A percentile compares a stretch with the other conserved stretches of the same genome.
Evolutionary conservation across 2,797 vertebrate genomes (phyloP).

Genomic region (Siniperca scherzeri): DNA sequence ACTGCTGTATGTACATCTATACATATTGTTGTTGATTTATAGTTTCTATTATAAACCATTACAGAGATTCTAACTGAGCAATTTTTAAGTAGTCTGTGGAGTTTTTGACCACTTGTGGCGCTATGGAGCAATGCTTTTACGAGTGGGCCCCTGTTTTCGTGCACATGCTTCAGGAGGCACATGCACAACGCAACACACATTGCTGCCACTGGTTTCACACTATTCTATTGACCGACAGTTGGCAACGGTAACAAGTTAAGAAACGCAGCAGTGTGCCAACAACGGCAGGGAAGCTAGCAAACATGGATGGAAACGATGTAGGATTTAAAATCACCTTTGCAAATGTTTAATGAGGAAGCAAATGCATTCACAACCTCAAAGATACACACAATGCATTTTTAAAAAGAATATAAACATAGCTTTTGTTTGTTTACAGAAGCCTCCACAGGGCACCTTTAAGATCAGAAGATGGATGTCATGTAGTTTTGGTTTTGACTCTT

Average conservation of each 20-base stretch:
- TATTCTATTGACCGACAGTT: background rate
- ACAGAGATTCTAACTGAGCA: background rate
- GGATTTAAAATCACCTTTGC: background rate
- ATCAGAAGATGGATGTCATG: background rate
- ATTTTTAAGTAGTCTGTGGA: background rate
- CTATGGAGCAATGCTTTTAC: background rate
- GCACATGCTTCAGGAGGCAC: background rate
- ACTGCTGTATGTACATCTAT: background rate
- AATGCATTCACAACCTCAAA: background rate
- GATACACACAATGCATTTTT: background rate
- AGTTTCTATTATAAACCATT: background rate
- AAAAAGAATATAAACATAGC: background rate
- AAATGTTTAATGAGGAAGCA: background rate
- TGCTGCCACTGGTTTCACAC: background rate
- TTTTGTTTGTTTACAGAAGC: background rate
- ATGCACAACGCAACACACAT: background rate
- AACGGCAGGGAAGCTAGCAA: background rate
- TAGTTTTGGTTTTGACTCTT: slow-evolving; percentile 1
- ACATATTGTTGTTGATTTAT: background rate
- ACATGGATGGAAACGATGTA: background rate
- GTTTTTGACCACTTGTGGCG: background rate
- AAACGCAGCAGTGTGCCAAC: background rate
- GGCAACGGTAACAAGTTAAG: background rate
- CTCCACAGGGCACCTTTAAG: background rate
- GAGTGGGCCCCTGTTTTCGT: background rate